Conservation (phyloP, 2,888 invertebrate genomes). For the Ptychoptera contaminata region DNA sequence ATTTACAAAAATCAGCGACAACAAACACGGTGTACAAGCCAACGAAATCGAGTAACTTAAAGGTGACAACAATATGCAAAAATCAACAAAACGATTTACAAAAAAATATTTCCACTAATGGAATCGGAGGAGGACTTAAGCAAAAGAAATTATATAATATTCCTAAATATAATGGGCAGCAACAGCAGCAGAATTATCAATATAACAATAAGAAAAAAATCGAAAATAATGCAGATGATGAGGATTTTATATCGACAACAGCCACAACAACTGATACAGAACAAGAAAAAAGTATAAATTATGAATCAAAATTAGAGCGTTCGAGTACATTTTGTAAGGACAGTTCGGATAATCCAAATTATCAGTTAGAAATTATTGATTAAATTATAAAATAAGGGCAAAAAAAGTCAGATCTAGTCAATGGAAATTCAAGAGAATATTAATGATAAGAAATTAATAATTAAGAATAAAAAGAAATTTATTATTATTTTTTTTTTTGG, state of each 20-base stretch:
- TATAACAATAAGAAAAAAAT: conserved; percentile 4
- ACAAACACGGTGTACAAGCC: conserved; percentile 10
- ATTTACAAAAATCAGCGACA: conserved; percentile 21
- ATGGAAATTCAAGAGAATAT: no score
- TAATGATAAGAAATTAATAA: no score
- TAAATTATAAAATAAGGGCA: conserved; percentile 11
- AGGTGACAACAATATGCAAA: no score
- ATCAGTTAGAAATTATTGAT: conserved; percentile 29
- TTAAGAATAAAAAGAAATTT: no score
- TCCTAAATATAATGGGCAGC: background rate
- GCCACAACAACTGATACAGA: conserved; percentile 6
- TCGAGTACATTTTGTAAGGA: conserved; percentile 33
- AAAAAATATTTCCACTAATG: no score
- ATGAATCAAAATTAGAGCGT: conserved; percentile 26
- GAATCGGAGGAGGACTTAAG: no score
- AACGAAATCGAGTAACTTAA: conserved; percentile 15
- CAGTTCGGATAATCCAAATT: conserved; percentile 23
- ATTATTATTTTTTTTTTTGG: no score
- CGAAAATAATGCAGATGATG: background rate
- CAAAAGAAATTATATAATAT: background rate
- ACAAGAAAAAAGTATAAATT: conserved; percentile 6
- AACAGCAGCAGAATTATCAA: background rate
- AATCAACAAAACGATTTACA: conserved; percentile 17
- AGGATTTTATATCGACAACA: conserved; percentile 4
- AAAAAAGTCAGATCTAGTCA: no score